Conservation (phyloP, 2,888 invertebrate species). For the Conops quadrifasciatus region DNA sequence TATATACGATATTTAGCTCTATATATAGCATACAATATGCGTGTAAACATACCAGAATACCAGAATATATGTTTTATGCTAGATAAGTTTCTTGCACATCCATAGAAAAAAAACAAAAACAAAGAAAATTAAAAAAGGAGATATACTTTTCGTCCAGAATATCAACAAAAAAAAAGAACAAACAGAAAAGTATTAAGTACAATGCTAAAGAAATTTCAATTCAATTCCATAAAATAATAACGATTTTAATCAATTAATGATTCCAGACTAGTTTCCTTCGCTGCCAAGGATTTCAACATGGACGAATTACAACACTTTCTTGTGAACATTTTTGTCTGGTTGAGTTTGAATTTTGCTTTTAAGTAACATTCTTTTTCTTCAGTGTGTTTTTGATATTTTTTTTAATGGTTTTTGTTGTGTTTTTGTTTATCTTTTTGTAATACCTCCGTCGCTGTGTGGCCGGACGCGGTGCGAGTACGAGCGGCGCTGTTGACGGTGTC, state of each 20-base stretch:
- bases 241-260: not conserved
- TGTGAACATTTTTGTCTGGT: conserved; percentile 11
- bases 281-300: too few relatives aligned
- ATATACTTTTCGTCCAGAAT: not conserved
- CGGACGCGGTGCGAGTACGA: conserved; percentile 77
- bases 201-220: conserved; percentile 14
- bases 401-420: conserved; percentile 35
- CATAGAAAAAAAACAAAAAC: conserved; percentile 14
- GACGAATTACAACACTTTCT: conserved; percentile 12
- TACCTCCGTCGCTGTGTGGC: conserved; percentile 80
- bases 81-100: conserved; percentile 37
- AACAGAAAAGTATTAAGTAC: not conserved
- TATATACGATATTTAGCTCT: conserved; percentile 40
- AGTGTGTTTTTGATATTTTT: conserved; percentile 36
- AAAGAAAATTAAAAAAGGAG: not conserved
- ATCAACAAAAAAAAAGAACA: not conserved
- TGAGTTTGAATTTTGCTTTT: conserved; percentile 62
- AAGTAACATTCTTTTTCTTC: conserved; percentile 43
- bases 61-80: conserved; percentile 39
- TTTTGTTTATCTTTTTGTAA: conserved; percentile 47
- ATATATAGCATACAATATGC: conserved; percentile 50
- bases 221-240: not conserved
- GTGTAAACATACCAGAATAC: too few relatives aligned
- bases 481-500: conserved; percentile 66
- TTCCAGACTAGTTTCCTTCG: too few relatives aligned